Evolutionary conservation across 2,113 vertebrate species (phyloP), one percentile per base, ranked within the genome.

Genomic region (Garra rufa): DNA sequence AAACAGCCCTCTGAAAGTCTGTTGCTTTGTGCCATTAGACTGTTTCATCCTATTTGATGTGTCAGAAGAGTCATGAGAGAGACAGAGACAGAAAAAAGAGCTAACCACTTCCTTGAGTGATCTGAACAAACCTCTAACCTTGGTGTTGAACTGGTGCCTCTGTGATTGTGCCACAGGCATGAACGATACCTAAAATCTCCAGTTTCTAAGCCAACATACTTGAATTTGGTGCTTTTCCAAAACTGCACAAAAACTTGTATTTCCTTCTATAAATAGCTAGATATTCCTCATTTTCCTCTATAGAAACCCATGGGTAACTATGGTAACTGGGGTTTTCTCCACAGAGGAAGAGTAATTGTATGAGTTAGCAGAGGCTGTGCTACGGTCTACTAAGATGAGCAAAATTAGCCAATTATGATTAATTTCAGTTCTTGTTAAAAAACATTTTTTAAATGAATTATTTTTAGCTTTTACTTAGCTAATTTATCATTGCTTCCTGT

Each of bases 81-180:
- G 1, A 44, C n/a, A 46, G 41, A 71, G n/a, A 44, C 13, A 14
- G 70, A 13, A 44, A 46, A 73, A 41, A 46, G 21, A 73, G 41
- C 41, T 44, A 73, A 73, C 2, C 1, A 8, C n/a, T 73, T 24
- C 21, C 41, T 44, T 73, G 21, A 15, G 13, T 24, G 41, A 46
- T 73, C n/a, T 46, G 70, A 73, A 46, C n/a, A 73, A 74, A 34
- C 83, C 87, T 84, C 84, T 83, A 76, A 83, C 74, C 65, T 3
- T n/a, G 50, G 59, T 52, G 34, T 24, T 43, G 17, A 61, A n/a
- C 57, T 48, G 17, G 30, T 61, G 3, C 28, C 69, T 21, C 41
- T 24, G 21, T 11, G 41, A 21, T 71, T 73, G 9, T 46, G n/a
- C 6, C 26, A 73, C n/a, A 73, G 41, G 24, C n/a, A 73, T 73